Conservation (phyloP, 2,888 invertebrate genomes). For the Cecidostiba fungosa region DNA sequence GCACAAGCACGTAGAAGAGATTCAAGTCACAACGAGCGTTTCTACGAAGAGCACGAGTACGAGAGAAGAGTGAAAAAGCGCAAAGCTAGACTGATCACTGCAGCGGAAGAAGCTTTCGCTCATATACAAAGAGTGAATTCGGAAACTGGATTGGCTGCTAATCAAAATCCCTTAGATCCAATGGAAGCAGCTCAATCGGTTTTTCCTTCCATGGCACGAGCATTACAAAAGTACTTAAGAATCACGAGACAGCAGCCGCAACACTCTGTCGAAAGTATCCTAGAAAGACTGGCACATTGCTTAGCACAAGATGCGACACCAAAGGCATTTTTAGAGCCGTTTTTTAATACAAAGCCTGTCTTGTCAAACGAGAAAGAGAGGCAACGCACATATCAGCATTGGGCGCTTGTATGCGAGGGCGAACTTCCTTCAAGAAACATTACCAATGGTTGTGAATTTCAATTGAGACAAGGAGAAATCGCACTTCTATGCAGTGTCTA, state of each 20-base stretch:
- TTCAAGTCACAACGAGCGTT: constrained; percentile 97
- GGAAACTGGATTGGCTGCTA: constrained; percentile 87
- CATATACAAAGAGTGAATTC: constrained; percentile 93
- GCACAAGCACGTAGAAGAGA: constrained; percentile 92
- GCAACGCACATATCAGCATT: constrained; percentile 91
- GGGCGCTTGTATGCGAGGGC: constrained; percentile 95
- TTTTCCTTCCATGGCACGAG: constrained; percentile 97
- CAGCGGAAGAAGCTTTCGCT: constrained; percentile 98
- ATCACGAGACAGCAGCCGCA: constrained; percentile 97
- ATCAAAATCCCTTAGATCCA: constrained; percentile 89
- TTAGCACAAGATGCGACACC: constrained; percentile 97
- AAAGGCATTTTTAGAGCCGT: constrained; percentile 96
- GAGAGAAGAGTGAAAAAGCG: constrained; percentile 95
- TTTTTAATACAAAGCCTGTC: constrained; percentile 92
- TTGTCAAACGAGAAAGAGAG: constrained; percentile 92
- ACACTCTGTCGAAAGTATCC: constrained; percentile 96
- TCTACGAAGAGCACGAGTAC: constrained; percentile 99
- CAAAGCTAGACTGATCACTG: constrained; percentile 93
- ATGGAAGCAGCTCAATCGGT: constrained; percentile 98
- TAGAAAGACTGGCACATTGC: constrained; percentile 94
- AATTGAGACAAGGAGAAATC: constrained; percentile 95
- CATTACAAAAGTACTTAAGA: constrained; percentile 97
- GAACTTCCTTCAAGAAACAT: constrained; percentile 93
- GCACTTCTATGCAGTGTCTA: constrained; percentile 93
- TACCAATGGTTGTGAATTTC: constrained; percentile 92